Evolutionary conservation across 1,140 invertebrate species (phyloP).

Genomic region (Lucilia cuprina): DNA sequence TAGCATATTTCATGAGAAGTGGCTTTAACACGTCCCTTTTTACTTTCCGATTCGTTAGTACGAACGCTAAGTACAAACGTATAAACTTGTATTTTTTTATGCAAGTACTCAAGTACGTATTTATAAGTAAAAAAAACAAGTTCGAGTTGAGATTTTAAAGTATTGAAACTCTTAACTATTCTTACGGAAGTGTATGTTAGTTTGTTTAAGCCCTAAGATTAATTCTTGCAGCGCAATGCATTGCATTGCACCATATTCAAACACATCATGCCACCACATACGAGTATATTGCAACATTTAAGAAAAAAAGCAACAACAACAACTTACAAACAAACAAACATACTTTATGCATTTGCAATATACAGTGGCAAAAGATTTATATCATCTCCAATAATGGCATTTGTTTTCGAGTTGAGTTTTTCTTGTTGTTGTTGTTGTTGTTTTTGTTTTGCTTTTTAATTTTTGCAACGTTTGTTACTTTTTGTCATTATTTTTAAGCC

Average conservation of each 20-base stretch:
- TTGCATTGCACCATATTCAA: background rate
- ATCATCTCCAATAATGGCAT: conserved; percentile 31
- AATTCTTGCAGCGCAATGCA: background rate
- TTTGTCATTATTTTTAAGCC: conserved; percentile 27
- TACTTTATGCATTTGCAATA: background rate
- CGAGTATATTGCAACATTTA: no score
- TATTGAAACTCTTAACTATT: no score
- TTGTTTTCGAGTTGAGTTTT: background rate
- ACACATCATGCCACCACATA: background rate
- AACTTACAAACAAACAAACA: background rate
- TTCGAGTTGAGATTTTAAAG: no score
- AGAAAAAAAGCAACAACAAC: background rate
- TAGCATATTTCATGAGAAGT: conserved; percentile 35
- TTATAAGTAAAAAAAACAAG: no score
- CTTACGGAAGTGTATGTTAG: background rate
- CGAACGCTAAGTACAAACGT: background rate
- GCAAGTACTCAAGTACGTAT: background rate
- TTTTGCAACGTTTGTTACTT: conserved; percentile 19
- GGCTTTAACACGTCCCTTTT: conserved; percentile 34
- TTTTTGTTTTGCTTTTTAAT: background rate
- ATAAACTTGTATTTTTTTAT: background rate
- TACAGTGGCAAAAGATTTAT: conserved; percentile 34
- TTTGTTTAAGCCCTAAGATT: background rate
- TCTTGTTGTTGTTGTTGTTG: background rate
- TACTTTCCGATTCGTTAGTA: conserved; percentile 29